Evolutionary conservation across 2,888 invertebrate species (phyloP).

Genomic region (Cephalotes varians): DNA sequence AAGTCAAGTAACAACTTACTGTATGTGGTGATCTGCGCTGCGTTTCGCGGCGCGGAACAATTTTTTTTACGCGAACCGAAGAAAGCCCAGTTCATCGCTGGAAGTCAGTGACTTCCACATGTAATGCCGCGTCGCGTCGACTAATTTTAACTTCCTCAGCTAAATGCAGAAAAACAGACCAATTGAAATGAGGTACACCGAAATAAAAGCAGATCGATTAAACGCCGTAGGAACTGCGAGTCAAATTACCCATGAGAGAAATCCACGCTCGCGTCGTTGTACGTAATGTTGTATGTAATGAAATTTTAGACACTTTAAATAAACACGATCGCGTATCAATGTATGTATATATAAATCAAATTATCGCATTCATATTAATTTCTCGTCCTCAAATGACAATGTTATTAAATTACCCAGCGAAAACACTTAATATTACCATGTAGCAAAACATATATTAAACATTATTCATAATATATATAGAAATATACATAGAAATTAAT

Average conservation of each 20-base stretch:
- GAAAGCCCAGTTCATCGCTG: conserved; percentile 53
- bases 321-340: background rate
- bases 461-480: too few relatives aligned
- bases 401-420: conserved; percentile 3
- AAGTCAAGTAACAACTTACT: background rate
- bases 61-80: conserved; percentile 62
- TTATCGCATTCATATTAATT: background rate
- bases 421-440: background rate
- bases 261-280: background rate
- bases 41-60: conserved; percentile 37
- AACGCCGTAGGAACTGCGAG: conserved; percentile 6
- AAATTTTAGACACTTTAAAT: conserved; percentile 12
- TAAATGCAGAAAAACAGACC: conserved; percentile 72
- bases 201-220: conserved; percentile 61
- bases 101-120: conserved; percentile 74
- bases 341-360: background rate
- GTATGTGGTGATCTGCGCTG: background rate
- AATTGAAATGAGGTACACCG: conserved; percentile 58
- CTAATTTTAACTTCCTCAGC: conserved; percentile 75
- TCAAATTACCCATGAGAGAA: conserved; percentile 9
- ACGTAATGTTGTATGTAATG: background rate
- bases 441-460: background rate
- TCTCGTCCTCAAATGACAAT: background rate
- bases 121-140: conserved; percentile 70
- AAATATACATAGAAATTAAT: background rate